Evolutionary conservation across 2,113 vertebrate species (phyloP), one percentile per base, ranked within the genome.

Genomic region (Ceyx melanurus): DNA sequence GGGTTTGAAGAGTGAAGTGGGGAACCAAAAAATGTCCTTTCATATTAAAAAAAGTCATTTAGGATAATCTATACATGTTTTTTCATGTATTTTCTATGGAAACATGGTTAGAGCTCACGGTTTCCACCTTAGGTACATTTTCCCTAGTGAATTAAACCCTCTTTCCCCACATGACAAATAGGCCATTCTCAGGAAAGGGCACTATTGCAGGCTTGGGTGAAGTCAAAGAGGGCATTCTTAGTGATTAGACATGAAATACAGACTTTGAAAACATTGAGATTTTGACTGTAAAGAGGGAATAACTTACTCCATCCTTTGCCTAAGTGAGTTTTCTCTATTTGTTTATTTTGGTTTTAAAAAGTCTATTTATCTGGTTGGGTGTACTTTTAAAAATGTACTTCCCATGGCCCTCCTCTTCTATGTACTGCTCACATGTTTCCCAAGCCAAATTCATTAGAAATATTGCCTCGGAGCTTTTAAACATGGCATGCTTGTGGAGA

Each of bases 131-230:
- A 94, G 92, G 94, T 97, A 96, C 61, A 70, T 96, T 98, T 98
- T 98, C 96, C 97, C 94, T 92, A 96, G 95, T 96, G 97, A 97
- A 97, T 97, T 97, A 97, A 97, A 97, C 93, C 91, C 94, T 89
- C 93, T 96, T 96, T 89, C 93, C 95, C 95, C 31, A 54, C 68
- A 95, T 97, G 95, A 98, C 94, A 97, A 96, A 98, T 96, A 92
- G 86, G 89, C 90, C 92, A 92, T 96, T 97, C 96, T 90, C 86
- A 93, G 96, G 75, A 96, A 97, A 96, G 95, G 93, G 90, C 86
- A 97, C 5, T 88, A 89, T 73, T 91, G 94, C 93, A 97, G 93
- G 95, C 82, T 26, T 15, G 81, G 78, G 92, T 80, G 78, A 92
- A 97, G 94, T 97, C 96, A 97, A 97, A 97, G 96, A 94, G 95